Evolutionary conservation across 2,113 vertebrate species (phyloP), one percentile per base, ranked within the genome.

Genomic region (Notarius quadriscutis): DNA sequence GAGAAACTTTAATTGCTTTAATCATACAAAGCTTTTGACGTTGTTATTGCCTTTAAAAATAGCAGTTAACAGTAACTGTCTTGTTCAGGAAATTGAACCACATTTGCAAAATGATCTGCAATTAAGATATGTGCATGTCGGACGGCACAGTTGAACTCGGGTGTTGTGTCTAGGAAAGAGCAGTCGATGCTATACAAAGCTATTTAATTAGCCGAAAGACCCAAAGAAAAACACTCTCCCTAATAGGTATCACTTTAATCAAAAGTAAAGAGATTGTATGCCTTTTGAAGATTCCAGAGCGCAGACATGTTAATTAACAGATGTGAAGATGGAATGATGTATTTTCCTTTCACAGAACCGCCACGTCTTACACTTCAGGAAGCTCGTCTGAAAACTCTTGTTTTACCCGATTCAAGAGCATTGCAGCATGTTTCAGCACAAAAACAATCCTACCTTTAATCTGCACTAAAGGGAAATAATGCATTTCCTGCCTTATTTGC

Each of bases 1-100:
- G 95, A 95, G 94, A 97, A 97, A 95, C 96, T 97, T 97, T 97
- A 99, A 99, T 98, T 99, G 97, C 96, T 97, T 97, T 98, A 97
- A 99, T 99, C 97, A 97, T 96, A 95, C 94, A 93, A 93, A 91
- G 95, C 96, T 96, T 81, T 97, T 97, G 96, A 97, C 96, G 95
- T 97, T 95, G 91, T 94, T 95, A 93, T 95, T 96, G 96, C 95
- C 96, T 94, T 95, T 95, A 97, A 91, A 95, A 96, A 97, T 97
- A 97, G 95, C 95, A 96, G 96, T 96, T 96, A 96, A 96, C 95
- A 97, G 95, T 92, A 96, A 96, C 94, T 94, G 93, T 96, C 95
- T 97, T 94, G 93, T 93, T 91, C 93, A 95, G 93, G 95, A 97
- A 95, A 97, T 96, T 96, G 95, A 95, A 96, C 93, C 93, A 91